A percentile compares a stretch with the other conserved stretches of the same genome.
These are phyloP conservation scores for Eulithis prunata DNA, from an alignment of 2,888 invertebrate genomes.

Conservation along the genomic window DNA sequence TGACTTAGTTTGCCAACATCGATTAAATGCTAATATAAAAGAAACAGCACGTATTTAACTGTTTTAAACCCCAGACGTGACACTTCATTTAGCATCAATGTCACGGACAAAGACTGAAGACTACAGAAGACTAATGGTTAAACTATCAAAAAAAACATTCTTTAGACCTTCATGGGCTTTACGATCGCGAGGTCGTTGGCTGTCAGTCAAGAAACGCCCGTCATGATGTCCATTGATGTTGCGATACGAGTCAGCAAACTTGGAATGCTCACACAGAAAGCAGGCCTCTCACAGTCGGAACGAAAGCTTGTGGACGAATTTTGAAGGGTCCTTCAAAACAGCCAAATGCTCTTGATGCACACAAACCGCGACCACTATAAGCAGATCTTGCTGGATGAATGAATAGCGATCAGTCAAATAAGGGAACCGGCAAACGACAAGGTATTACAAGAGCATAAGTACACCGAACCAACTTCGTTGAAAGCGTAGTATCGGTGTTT, in stretches of 20 bases:
- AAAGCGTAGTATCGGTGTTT: neutral
- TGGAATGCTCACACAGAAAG: conserved; percentile 13
- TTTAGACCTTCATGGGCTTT: conserved; percentile 57
- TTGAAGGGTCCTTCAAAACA: no score
- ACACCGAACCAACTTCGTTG: no score
- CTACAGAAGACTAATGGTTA: conserved; percentile 47
- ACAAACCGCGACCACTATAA: neutral
- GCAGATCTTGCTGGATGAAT: no score
- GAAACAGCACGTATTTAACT: conserved; percentile 46
- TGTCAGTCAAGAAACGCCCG: conserved; percentile 58
- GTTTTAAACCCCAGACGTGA: conserved; percentile 61
- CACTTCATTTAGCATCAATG: conserved; percentile 74
- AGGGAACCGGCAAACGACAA: no score
- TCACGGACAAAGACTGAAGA: conserved; percentile 62
- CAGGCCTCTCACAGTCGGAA: conserved; percentile 1
- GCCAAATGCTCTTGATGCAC: no score
- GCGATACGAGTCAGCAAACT: conserved; percentile 29
- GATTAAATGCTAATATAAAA: conserved; percentile 10
- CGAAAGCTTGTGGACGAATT: neutral
- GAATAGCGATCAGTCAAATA: no score
- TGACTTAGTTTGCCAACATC: neutral
- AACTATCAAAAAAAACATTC: conserved; percentile 49
- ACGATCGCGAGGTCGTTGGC: conserved; percentile 57
- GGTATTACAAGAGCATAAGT: no score
- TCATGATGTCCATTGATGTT: conserved; percentile 69